phyloP scores from a whole-genome alignment of 2,797 vertebrate species.

The Dicrostonyx torquatus region DNA sequence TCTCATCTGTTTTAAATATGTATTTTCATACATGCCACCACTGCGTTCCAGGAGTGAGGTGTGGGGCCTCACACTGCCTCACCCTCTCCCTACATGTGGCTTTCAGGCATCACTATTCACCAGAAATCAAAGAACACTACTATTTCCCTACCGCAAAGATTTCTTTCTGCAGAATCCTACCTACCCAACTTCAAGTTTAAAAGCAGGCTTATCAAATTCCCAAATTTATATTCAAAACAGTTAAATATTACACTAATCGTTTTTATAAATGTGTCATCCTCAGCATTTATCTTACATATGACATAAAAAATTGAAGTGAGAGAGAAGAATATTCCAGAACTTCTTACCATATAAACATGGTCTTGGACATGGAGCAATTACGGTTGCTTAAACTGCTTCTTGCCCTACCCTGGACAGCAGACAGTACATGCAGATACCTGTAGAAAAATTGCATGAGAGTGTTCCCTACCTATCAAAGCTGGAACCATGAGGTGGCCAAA shows the following conservation, averaged over 20 bases:
- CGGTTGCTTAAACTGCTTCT: not conserved
- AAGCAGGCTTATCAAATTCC: not conserved
- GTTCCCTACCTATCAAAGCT: not conserved
- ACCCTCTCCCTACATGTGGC: not conserved
- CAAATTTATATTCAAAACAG: constrained; percentile 30
- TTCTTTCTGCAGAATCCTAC: not conserved
- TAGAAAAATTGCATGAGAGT: not conserved
- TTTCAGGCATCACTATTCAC: not conserved
- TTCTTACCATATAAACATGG: not conserved
- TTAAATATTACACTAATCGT: constrained; percentile 16
- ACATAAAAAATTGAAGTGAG: constrained; percentile 19
- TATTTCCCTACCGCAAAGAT: not conserved
- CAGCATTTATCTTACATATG: not conserved
- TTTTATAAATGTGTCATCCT: constrained; percentile 1
- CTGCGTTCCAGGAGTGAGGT: not conserved
- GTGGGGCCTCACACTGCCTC: not conserved
- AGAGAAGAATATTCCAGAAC: not conserved
- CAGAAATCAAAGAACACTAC: not conserved
- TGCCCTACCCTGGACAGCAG: not conserved
- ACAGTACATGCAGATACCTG: not conserved
- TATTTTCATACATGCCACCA: not conserved
- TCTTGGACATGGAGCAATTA: not conserved
- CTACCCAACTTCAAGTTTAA: not conserved
- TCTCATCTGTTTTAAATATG: not conserved
- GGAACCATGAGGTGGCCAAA: not conserved